Conservation (phyloP, 2,113 vertebrate genomes). For the Typhlomys cinereus region DNA sequence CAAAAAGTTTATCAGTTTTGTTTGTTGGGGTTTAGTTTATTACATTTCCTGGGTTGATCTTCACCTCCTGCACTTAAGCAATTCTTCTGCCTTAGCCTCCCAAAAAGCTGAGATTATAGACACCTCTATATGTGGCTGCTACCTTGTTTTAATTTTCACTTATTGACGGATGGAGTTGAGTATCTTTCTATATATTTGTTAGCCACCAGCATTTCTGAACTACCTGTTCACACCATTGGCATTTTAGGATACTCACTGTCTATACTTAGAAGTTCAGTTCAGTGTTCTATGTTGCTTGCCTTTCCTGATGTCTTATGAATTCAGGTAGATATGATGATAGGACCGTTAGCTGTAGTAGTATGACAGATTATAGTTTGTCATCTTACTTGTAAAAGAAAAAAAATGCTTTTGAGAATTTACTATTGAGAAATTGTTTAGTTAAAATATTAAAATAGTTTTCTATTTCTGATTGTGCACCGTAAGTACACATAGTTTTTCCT, state of each 20-base stretch:
- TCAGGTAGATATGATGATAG: neutral
- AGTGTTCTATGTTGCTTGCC: neutral
- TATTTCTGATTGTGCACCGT: neutral
- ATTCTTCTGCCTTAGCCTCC: neutral
- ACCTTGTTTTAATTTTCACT: conserved; percentile 31
- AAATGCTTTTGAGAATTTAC: conserved; percentile 12
- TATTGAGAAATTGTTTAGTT: neutral
- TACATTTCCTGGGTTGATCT: neutral
- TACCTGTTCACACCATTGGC: neutral
- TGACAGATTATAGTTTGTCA: neutral
- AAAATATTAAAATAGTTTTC: conserved; percentile 47
- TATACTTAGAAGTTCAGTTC: neutral
- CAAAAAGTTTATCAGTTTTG: neutral
- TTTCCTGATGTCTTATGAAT: neutral
- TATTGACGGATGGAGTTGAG: no score
- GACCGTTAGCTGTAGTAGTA: neutral
- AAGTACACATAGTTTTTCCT: neutral
- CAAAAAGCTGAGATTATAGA: no score
- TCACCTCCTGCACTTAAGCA: neutral
- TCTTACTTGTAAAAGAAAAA: neutral
- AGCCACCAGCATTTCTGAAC: neutral
- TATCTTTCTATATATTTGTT: conserved; percentile 1
- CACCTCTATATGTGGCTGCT: neutral
- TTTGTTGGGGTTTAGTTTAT: neutral
- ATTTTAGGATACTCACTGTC: neutral